phyloP scores from a whole-genome alignment of 1,140 invertebrate genomes.

The Hypothenemus hampei region DNA sequence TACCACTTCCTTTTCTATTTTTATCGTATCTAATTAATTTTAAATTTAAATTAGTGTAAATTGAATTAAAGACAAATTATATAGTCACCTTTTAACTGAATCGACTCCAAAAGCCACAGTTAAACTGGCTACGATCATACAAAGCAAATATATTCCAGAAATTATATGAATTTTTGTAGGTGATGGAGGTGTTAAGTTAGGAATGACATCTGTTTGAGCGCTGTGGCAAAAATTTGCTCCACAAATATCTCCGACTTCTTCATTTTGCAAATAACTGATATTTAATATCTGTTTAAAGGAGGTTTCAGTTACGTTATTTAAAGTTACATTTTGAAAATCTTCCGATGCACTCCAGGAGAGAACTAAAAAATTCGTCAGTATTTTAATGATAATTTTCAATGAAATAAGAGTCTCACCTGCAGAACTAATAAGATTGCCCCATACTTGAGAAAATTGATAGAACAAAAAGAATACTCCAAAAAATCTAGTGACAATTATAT shows the following conservation, averaged over 20 bases:
- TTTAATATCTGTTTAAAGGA: conserved; percentile 17
- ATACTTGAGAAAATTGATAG: conserved; percentile 87
- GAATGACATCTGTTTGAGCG: conserved; percentile 45
- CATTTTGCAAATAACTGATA: background rate
- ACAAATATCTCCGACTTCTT: conserved; percentile 51
- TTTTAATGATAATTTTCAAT: conserved; percentile 5
- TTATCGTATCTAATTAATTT: conserved; percentile 47
- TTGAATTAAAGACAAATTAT: background rate
- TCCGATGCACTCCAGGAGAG: conserved; percentile 43
- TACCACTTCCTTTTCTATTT: conserved; percentile 45
- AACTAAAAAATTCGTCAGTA: conserved; percentile 45
- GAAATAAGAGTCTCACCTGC: conserved; percentile 54
- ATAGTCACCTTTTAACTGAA: conserved; percentile 63
- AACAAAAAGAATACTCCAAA: conserved; percentile 92
- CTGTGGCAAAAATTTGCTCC: conserved; percentile 71
- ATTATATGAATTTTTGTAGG: conserved; percentile 69
- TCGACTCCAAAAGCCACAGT: conserved; percentile 80
- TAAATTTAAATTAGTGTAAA: background rate
- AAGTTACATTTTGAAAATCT: conserved; percentile 31
- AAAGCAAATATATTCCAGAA: conserved; percentile 76
- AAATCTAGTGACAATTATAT: conserved; percentile 74
- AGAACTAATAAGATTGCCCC: conserved; percentile 90
- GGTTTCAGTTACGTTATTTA: conserved; percentile 14
- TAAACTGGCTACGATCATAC: conserved; percentile 68
- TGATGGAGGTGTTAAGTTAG: conserved; percentile 64